Conservation (phyloP, 2,888 invertebrate species). For the Strigamia maritima region DNA sequence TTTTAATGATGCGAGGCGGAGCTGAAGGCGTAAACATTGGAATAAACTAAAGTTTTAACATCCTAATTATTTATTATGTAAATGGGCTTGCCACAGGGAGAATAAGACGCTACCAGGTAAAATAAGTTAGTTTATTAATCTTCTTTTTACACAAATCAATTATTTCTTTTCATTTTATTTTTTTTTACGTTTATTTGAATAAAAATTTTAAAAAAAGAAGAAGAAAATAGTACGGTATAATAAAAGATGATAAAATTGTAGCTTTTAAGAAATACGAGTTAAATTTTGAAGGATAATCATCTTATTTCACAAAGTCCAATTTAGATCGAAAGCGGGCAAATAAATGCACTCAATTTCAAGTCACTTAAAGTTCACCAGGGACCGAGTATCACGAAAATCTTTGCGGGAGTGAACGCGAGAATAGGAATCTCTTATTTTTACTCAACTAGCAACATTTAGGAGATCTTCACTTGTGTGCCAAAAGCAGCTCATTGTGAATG, state of each 20-base stretch:
- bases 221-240: too few species aligned
- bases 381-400: slow-evolving; percentile 24
- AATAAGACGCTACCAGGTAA: not conserved
- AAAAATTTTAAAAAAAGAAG: too few species aligned
- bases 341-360: slow-evolving; percentile 32
- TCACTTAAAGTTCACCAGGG: slow-evolving; percentile 34
- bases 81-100: not conserved
- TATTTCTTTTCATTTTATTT: not conserved
- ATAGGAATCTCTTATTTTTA: slow-evolving; percentile 25
- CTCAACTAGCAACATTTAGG: slow-evolving; percentile 32
- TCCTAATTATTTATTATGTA: too few species aligned
- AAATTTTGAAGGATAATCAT: slow-evolving; percentile 12
- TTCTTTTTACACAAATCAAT: not conserved
- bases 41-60: too few species aligned
- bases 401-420: slow-evolving; percentile 18
- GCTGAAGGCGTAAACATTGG: too few species aligned
- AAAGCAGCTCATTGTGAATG: slow-evolving; percentile 34
- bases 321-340: slow-evolving; percentile 24
- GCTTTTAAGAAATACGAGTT: not conserved
- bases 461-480: slow-evolving; percentile 31
- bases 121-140: not conserved
- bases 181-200: not conserved
- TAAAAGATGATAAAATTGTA: not conserved
- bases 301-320: slow-evolving; percentile 14
- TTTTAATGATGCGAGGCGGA: too few species aligned